Conservation (phyloP, 2,113 vertebrate species). For the Corydoras sp. region DNA sequence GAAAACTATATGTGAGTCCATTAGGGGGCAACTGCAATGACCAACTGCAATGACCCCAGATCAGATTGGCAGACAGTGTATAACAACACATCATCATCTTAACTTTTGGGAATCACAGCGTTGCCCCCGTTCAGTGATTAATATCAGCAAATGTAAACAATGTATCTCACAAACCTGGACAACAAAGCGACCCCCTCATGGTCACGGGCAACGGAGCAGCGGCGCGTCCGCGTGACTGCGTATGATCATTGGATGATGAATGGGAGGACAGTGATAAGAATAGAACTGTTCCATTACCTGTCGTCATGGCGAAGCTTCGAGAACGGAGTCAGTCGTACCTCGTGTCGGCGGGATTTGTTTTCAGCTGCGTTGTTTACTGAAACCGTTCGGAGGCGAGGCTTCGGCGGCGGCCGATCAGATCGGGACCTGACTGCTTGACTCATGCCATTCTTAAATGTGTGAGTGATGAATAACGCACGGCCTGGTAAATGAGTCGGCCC, state of each 20-base stretch:
- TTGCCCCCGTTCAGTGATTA: background rate
- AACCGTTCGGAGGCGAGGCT: background rate
- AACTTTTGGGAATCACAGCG: background rate
- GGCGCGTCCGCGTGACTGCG: too few relatives aligned
- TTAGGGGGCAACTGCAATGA: too few relatives aligned
- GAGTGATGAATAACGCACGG: background rate
- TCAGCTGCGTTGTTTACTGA: background rate
- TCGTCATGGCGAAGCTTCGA: background rate
- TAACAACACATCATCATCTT: too few relatives aligned
- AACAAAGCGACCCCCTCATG: background rate
- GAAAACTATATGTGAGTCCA: too few relatives aligned
- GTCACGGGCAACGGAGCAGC: too few relatives aligned
- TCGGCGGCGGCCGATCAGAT: background rate
- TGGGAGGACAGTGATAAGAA: background rate
- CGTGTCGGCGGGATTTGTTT: background rate
- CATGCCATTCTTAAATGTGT: background rate
- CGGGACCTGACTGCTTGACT: background rate
- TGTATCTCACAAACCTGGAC: background rate
- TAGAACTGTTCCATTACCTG: background rate
- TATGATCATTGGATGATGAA: background rate
- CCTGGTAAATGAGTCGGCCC: background rate
- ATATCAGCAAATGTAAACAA: background rate
- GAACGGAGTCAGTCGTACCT: background rate
- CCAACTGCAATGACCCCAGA: too few relatives aligned
- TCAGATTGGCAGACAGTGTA: too few relatives aligned